Evolutionary conservation across 2,113 vertebrate species (phyloP), one percentile per base, ranked within the genome.

Genomic region (Chaetorhynchus papuensis): DNA sequence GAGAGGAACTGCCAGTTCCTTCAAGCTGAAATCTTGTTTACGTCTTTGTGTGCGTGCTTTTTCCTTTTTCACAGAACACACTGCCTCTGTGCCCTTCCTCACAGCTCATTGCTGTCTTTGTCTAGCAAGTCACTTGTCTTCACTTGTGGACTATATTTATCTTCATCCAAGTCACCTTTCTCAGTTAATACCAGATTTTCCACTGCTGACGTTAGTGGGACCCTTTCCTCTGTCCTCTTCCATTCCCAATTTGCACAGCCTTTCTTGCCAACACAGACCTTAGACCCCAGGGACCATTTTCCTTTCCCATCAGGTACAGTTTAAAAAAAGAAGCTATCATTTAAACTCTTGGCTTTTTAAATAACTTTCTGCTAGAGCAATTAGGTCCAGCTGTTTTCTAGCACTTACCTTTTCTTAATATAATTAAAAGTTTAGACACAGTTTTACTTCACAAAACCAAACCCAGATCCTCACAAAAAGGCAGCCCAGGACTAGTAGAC

Each of bases 1-100:
- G 82, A 61, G 90, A 83, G 82, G 92, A 96, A 90, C 90, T 95
- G 92, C 92, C 90, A 96, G 92, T 93, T 96, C 91, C 82, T 90
- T 87, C 91, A 50, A 69, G 75, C 63, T 80, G 79, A 93, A 94
- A 90, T 93, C 83, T 88, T 90, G 81, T 82, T 93, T 93, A 72
- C 2, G 1, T 87, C 74, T 85, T 54, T 75, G 50, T 87, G 87
- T 71, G 65, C 8, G 6, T 87, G 70, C 63, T 83, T 95, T 66
- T 44, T 64, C 30, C 27, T 81, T 61, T 72, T 72, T 88, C 1
- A 2, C 39, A 59, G 47, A 89, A 31, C 3, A 1, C 7, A 0
- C 57, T 72, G 57, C 63, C 19, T 68, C 53, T 53, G 0, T 68
- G 49, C 59, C 79, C 41, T 94, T 87, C 74, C 52, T 78, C 56